Base-by-base conservation (phyloP, 2,888 invertebrate genomes). In the Eupithecia subfuscata region DNA sequence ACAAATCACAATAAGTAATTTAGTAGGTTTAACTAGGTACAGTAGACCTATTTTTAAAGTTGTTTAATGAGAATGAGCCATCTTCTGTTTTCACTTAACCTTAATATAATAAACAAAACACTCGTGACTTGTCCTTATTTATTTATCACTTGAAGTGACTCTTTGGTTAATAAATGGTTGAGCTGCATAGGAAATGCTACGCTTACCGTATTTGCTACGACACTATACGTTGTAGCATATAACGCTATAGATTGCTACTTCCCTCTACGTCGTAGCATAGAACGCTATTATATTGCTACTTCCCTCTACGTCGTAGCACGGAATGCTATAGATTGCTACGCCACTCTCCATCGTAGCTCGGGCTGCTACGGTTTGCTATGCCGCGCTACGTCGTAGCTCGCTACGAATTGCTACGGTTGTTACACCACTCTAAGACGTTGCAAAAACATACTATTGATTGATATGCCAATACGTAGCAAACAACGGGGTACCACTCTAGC, bases 81-180 rank as follows among this genome's bases (percentile, higher is more conserved):
- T 22, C n/a, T n/a, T 3, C 11, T n/a, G 18, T 48, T n/a, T 18
- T 9, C 52, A 52, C n/a, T 1, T 52, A 52, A 18, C 18, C 48
- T 52, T n/a, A 14, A 52, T 52, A n/a, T 52, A n/a, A 56, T 56
- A 22, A 56, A 56, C 22, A 56, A 56, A 56, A 56, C 56, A 56
- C 56, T 56, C 22, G 56, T 4, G 22, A 12, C 12, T 12, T 12
- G 56, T 56, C 56, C 56, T 22, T 56, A 56, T 56, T 56, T 56
- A 56, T 3, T 22, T 56, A 22, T 11, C 22, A 56, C 56, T 56
- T 22, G n/a, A 56, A n/a, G 52, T 52, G 22, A 56, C 52, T 56
- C n/a, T 48, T 48, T 56, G 52, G 9, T 22, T 22, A 56, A 18
- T 52, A 52, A 56, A 56, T 22, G 11, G 22, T 3, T 11, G 22